Evolutionary conservation across 2,113 vertebrate species (phyloP), one percentile per base, ranked within the genome.

Genomic region (Atlantisia rogersi): DNA sequence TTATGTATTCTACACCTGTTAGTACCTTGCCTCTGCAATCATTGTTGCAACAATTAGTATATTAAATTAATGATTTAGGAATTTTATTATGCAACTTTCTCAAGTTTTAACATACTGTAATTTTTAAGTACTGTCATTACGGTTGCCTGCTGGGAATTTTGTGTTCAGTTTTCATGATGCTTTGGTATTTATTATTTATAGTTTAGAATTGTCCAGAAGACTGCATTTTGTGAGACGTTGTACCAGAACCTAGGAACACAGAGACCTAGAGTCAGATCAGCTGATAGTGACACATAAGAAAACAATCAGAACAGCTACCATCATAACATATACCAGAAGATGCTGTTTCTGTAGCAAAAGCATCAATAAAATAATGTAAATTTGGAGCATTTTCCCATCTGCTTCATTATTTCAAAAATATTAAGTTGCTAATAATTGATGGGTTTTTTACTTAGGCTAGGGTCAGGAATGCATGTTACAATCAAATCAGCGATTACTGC

Each of bases 61-160:
- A 70, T 93, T 78, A 82, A 92, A 82, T 92, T 90, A 81, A 96
- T 92, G 59, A 86, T 69, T 96, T 78, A 79, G 32, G 42, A 58
- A 13, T 88, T 95, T 71, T 92, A 88, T 92, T 71, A 64, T 53
- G 58, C 74, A 69, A 37, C 77, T 82, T 90, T 92, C 73, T 86
- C 82, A 93, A 92, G 52, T 79, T 90, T 60, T 88, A 83, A 28
- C 3, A 0, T 82, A 52, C 35, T 56, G 3, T 48, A 68, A 70
- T 82, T 93, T 92, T 86, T 68, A 78, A 92, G 73, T 53, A 75
- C 58, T 68, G 39, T 64, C 79, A 39, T 95, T 93, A 56, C 14
- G 19, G 29, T 80, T 94, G 26, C 29, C 52, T 83, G 44, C 31
- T 79, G 39, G 48, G 68, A 82, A 68, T 93, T 83, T 88, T 67